Evolutionary conservation across 2,888 invertebrate genomes (phyloP), one percentile per base, ranked within the genome.

Genomic region (Protonemura montana): DNA sequence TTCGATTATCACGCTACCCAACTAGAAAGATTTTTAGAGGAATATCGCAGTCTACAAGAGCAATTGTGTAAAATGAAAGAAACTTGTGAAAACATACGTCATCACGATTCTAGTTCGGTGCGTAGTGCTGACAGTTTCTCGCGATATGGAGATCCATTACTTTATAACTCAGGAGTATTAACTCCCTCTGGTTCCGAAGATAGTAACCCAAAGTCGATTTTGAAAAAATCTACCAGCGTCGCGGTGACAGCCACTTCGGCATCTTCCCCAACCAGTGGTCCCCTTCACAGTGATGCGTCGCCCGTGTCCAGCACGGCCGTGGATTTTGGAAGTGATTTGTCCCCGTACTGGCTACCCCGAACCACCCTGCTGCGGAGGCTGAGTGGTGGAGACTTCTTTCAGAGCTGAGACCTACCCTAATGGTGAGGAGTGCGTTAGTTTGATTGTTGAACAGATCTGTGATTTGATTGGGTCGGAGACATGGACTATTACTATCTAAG

Each of bases 1-100:
- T 96, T 95, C 90, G 96, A 96, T 90, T 96, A 96, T 89, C 95
- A 96, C 90, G 95, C 96, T 0, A 95, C 96, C 25, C 96, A 96
- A 90, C 91, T 96, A 88, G 96, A 96, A 89, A 93, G 95, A 86
- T 96, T 96, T 90, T 93, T 96, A 81, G 95, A 96, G 89, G 96
- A 96, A 90, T 96, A 96, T 90, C 93, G 96, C 89, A 94, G 93
- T 89, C 92, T 96, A 87, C 95, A 96, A 90, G 95, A 95, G 90
- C 95, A 96, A 90, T 92, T 96, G 88, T 95, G 95, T 87, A 94
- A 95, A 90, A 96, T 96, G 96, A 96, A 96, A 89, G 95, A 95
- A 89, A 95, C 95, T 28, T 94, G 96, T 90, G 95, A 96, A 89
- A 95, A 94, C 88, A 92, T 95, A 89, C 91, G 93, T 42, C 92